Evolutionary conservation across 2,113 vertebrate species (phyloP).

Genomic region (Ageneiosus marmoratus): DNA sequence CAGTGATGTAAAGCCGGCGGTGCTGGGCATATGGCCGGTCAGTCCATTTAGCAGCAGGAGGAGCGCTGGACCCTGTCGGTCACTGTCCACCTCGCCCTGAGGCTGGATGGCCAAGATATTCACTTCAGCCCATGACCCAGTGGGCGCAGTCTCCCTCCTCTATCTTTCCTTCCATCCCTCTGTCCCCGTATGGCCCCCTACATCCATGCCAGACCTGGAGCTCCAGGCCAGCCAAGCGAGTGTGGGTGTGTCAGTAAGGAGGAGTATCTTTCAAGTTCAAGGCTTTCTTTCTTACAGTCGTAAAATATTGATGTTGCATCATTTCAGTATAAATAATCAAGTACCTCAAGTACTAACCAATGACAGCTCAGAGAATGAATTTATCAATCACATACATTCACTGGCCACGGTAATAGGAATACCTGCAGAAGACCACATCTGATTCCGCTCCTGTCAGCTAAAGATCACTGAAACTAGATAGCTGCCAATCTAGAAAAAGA

Average conservation of each 20-base stretch:
- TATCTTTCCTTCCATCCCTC: conserved; percentile 39
- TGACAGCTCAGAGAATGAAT: not conserved
- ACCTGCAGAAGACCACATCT: conserved; percentile 8
- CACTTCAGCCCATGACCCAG: conserved; percentile 44
- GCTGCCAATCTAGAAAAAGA: conserved; percentile 4
- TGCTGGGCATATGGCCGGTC: conserved; percentile 75
- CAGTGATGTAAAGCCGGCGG: conserved; percentile 69
- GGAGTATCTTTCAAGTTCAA: not conserved
- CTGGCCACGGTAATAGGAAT: not conserved
- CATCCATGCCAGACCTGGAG: conserved; percentile 28
- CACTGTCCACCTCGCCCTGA: conserved; percentile 68
- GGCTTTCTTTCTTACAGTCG: not conserved
- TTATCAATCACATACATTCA: not conserved
- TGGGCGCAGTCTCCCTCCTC: conserved; percentile 28
- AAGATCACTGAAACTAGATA: not conserved
- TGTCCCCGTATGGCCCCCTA: conserved; percentile 25
- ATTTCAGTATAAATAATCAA: not conserved
- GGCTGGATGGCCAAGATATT: conserved; percentile 46
- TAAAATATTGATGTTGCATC: not conserved
- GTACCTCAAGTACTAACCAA: not conserved
- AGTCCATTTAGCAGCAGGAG: conserved; percentile 79
- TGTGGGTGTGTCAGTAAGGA: conserved; percentile 10
- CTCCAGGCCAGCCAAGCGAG: conserved; percentile 8
- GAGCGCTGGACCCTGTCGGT: conserved; percentile 75
- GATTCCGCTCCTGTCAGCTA: conserved; percentile 4